A percentile compares a stretch with the other conserved stretches of the same genome.
These are phyloP conservation scores for Zaprionus inermis DNA, from an alignment of 1,140 invertebrate species.

Conservation along the genomic window DNA sequence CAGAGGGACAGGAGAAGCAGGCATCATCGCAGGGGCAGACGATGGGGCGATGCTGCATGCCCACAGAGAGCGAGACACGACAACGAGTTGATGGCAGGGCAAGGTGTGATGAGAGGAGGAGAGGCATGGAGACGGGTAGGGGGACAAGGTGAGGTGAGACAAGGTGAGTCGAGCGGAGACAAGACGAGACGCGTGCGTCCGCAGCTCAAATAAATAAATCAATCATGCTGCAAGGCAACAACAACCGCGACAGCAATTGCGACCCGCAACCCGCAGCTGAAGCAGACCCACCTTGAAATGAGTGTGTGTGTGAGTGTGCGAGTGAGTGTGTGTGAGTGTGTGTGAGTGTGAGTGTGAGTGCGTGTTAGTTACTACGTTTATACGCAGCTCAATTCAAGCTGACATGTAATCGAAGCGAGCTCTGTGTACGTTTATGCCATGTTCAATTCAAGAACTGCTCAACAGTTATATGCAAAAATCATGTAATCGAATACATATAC, in stretches of 20 bases:
- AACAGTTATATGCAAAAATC: too few species aligned
- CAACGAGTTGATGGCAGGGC: not conserved
- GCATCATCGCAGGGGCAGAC: too few species aligned
- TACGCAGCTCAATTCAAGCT: too few species aligned
- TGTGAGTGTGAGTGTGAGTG: conserved; percentile 37
- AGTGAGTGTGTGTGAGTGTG: conserved; percentile 27
- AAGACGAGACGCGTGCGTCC: conserved; percentile 56
- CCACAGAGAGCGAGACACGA: conserved; percentile 1
- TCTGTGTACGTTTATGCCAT: too few species aligned
- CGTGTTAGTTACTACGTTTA: conserved; percentile 13
- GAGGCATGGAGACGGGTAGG: not conserved
- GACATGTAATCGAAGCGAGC: too few species aligned
- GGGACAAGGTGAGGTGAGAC: not conserved
- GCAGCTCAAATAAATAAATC: conserved; percentile 78
- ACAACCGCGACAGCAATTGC: conserved; percentile 4
- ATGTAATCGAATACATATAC: too few species aligned
- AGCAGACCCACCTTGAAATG: conserved; percentile 58
- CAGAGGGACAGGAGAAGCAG: not conserved
- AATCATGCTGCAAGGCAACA: conserved; percentile 54
- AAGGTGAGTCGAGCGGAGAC: conserved; percentile 22
- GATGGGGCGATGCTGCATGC: conserved; percentile 44
- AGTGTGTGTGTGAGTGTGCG: conserved; percentile 27
- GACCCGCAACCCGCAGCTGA: conserved; percentile 25
- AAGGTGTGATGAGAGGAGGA: not conserved
- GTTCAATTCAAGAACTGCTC: too few species aligned